Base-by-base conservation (phyloP, 2,113 vertebrate species). In the Pseudorasbora parva region DNA sequence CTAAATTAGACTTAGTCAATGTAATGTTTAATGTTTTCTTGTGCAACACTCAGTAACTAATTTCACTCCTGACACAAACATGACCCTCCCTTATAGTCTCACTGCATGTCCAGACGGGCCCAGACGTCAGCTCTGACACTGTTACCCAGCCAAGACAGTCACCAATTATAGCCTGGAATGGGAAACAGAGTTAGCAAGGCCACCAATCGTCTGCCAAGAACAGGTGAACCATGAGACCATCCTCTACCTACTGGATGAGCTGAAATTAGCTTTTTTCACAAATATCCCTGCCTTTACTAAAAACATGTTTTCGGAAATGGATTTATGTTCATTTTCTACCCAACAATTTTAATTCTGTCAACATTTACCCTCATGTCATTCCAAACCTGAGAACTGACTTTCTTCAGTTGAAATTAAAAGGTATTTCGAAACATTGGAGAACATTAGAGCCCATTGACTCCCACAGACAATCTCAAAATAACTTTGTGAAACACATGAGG, bases 121-220 rank as follows among this genome's bases (percentile, higher is more conserved):
- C 91, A 88, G 75, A 83, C 82, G 62, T 77, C 81, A 85, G 90
- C 86, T 88, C 89, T 86, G 78, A 89, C 80, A 79, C 33, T 27
- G 45, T 86, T 84, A 74, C 79, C 81, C 60, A 47, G 64, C 73
- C 85, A 87, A 86, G 41, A 82, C 17, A 5, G 62, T 81, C 79
- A 87, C 88, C 85, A 88, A 86, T 91, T 88, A 92, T 89, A 92
- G 88, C 78, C 79, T 88, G 89, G 87, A 90, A 88, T 73, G 41
- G 66, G 68, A 85, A 89, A 89, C 86, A 86, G 85, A 88, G 87
- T 90, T 82, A 83, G 80, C 43, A 85, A 83, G 82, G 77, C 88
- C 66, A 27, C 81, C 72, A 60, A 77, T 86, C 81, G 81, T 85
- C 82, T 89, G 77, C 82, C 88, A 89, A 66, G 19, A 60, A 79